These are phyloP conservation scores for Carcharodon carcharias DNA, from an alignment of 2,797 vertebrate genomes.

Conservation along the genomic window DNA sequence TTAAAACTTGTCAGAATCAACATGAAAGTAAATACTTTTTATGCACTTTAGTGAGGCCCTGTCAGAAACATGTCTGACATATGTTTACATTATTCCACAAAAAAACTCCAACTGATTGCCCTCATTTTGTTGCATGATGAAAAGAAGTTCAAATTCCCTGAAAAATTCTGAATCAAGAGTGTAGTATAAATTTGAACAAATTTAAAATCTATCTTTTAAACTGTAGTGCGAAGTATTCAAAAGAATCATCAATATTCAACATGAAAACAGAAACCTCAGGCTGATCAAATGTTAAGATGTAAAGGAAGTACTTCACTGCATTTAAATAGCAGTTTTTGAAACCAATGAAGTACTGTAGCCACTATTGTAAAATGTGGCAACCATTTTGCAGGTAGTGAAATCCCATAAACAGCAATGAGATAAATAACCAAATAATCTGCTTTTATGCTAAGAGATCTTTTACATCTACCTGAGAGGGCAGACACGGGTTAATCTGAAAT, in stretches of 20 bases:
- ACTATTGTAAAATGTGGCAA: background rate
- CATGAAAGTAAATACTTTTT: background rate
- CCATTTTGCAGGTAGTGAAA: background rate
- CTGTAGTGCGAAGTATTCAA: background rate
- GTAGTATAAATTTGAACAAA: background rate
- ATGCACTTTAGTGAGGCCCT: background rate
- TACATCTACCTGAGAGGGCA: background rate
- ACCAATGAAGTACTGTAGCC: background rate
- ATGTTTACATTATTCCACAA: background rate
- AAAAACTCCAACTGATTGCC: background rate
- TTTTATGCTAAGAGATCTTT: background rate
- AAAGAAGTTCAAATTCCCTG: background rate
- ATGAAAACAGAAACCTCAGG: background rate
- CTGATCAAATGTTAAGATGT: background rate
- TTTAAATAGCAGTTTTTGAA: background rate
- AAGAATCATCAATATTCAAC: background rate
- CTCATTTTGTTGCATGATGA: background rate
- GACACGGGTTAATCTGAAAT: background rate
- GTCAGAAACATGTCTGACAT: background rate
- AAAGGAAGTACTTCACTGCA: background rate
- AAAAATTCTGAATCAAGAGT: background rate
- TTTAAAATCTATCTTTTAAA: background rate
- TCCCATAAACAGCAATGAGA: background rate
- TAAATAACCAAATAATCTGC: background rate
- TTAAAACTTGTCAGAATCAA: background rate